phyloP scores from a whole-genome alignment of 2,888 invertebrate genomes.

The Drosophila lacicola region DNA sequence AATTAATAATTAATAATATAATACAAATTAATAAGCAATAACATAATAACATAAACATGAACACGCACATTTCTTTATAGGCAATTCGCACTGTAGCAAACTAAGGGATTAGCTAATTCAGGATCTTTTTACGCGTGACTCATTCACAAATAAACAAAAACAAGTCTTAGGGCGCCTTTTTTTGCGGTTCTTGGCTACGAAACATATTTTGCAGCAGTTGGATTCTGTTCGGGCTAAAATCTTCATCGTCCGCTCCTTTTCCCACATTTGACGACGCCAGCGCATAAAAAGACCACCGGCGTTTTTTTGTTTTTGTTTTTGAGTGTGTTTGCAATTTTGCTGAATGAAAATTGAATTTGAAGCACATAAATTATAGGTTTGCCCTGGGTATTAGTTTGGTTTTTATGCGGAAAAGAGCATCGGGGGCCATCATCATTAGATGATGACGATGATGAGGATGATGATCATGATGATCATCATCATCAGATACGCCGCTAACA shows the following conservation, averaged over 20 bases:
- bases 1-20: no score
- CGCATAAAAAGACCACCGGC: constrained; percentile 60
- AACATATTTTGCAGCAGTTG: constrained; percentile 42
- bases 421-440: constrained; percentile 58
- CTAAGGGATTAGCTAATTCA: constrained; percentile 40
- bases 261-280: constrained; percentile 43
- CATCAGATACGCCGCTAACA: constrained; percentile 28
- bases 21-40: no score
- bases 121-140: constrained; percentile 50
- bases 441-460: constrained; percentile 36
- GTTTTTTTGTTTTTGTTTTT: constrained; percentile 36
- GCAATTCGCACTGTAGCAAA: constrained; percentile 29
- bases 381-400: constrained; percentile 49
- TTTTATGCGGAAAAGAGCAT: constrained; percentile 66
- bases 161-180: constrained; percentile 38
- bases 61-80: neutral
- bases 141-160: constrained; percentile 40
- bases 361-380: constrained; percentile 75
- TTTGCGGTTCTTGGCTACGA: constrained; percentile 26
- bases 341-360: constrained; percentile 77
- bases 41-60: no score
- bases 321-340: constrained; percentile 59
- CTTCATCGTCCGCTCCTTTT: constrained; percentile 42
- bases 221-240: constrained; percentile 32
- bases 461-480: constrained; percentile 25